Percentiles rank a stretch among this genome's conserved stretches.
phyloP scores from a whole-genome alignment of 2,888 invertebrate species.

The Cheilosia urbana region DNA sequence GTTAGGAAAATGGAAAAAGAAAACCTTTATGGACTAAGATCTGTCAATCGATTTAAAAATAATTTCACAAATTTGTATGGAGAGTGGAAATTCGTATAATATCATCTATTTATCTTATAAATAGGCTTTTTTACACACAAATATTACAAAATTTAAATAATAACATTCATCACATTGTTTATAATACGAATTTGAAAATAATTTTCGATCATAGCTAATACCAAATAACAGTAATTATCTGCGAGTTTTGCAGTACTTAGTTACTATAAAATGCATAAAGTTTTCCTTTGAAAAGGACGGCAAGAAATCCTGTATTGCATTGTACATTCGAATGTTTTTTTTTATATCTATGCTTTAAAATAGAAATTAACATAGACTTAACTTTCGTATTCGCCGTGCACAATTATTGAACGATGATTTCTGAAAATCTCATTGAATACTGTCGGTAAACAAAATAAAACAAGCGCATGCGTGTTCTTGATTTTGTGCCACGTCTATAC shows the following conservation, averaged over 20 bases:
- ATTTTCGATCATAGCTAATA: not conserved
- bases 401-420: slow-evolving; percentile 16
- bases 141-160: too few relatives aligned
- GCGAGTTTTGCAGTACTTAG: not conserved
- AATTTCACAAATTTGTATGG: too few relatives aligned
- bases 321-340: not conserved
- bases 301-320: slow-evolving; percentile 10
- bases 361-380: not conserved
- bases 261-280: not conserved
- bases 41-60: too few relatives aligned
- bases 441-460: slow-evolving; percentile 1
- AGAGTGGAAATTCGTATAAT: too few relatives aligned
- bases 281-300: slow-evolving; percentile 15
- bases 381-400: slow-evolving; percentile 7
- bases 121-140: too few relatives aligned
- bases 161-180: not conserved
- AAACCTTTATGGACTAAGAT: too few relatives aligned
- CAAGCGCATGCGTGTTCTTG: slow-evolving; percentile 60
- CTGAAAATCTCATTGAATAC: slow-evolving; percentile 34
- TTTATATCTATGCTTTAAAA: not conserved
- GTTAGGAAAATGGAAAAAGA: too few relatives aligned
- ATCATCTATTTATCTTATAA: too few relatives aligned
- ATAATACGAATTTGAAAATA: not conserved
- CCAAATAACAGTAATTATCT: not conserved
- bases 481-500: slow-evolving; percentile 73